Evolutionary conservation across 2,888 invertebrate species (phyloP).

Genomic region (Macaria notata): DNA sequence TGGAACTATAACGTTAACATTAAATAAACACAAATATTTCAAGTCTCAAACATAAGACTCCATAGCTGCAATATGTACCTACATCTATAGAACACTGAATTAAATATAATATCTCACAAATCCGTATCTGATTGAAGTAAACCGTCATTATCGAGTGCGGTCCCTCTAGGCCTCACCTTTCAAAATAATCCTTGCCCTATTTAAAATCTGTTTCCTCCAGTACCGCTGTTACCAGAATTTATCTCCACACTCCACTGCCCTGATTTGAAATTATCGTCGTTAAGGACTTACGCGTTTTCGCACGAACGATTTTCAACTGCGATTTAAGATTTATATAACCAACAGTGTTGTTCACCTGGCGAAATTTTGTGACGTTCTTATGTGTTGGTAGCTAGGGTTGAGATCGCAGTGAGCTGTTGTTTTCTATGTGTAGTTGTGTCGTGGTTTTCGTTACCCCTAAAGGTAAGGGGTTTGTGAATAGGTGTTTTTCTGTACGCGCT

Average conservation of each 20-base stretch:
- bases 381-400: conserved; percentile 13
- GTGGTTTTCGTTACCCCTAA: conserved; percentile 45
- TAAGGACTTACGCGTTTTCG: conserved; percentile 67
- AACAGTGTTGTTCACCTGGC: conserved; percentile 30
- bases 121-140: conserved; percentile 13
- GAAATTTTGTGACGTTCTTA: conserved; percentile 13
- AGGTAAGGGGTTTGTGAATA: conserved; percentile 58
- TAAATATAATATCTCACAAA: background rate
- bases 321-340: conserved; percentile 62
- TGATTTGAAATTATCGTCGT: conserved; percentile 68
- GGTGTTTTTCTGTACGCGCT: conserved; percentile 46
- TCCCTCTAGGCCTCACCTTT: conserved; percentile 14
- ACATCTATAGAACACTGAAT: too few relatives aligned
- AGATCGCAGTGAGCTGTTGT: conserved; percentile 14
- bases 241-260: conserved; percentile 61
- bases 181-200: conserved; percentile 45
- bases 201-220: conserved; percentile 62
- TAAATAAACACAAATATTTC: too few relatives aligned
- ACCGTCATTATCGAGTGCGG: conserved; percentile 7
- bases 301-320: conserved; percentile 60
- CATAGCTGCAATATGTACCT: too few relatives aligned
- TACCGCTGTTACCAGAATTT: conserved; percentile 50
- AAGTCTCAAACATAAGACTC: too few relatives aligned
- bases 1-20: too few relatives aligned
- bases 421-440: conserved; percentile 23